Base-by-base conservation (phyloP, 37 sponge, comb jelly and placozoan genomes). In the Amphimedon queenslandica region DNA sequence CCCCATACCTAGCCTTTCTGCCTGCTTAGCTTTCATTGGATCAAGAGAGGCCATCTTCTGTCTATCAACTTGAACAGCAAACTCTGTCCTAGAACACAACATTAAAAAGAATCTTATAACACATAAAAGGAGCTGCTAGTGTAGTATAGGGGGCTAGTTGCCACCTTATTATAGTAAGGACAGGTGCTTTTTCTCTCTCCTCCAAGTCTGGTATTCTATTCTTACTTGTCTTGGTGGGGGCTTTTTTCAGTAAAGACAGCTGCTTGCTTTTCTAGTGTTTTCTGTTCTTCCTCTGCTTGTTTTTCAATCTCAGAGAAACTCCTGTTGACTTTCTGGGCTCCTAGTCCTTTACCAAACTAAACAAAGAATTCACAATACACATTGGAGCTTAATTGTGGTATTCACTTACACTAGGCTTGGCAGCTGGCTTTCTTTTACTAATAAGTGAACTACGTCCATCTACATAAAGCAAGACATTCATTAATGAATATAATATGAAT, bases 1-100 rank as follows among this genome's bases (percentile, higher is more conserved):
- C 16, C 93, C 97, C 94, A 96, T 96, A 27, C 97, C 97, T 31
- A 96, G 85, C 57, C 97, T 64, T 72, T 96, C 97, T 23, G 84
- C 77, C 31, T 96, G 94, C 37, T 74, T 74, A 40, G 94, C 88
- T 42, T 93, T 93, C 27, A 65, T 42, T 6, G 88, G 77, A 63
- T 93, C 90, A 47, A 47, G 35, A 72, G 34, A 63, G 65, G 33
- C 39, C 32, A 43, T 57, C 24, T 67, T 47, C 13, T 47, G 8
- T 47, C 13, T 47, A 47, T 47, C 53, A 47, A 47, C 13, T 47
- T 13, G 13, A 47, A 47, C 53, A 47, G 13, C n/a, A n/a, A n/a
- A n/a, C n/a, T n/a, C n/a, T n/a, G n/a, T n/a, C n/a, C n/a, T n/a
- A n/a, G n/a, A n/a, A n/a, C n/a, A n/a, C n/a, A n/a, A n/a, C n/a